Base-by-base conservation (phyloP, 2,888 invertebrate genomes). In the Sarcophaga rosellei region DNA sequence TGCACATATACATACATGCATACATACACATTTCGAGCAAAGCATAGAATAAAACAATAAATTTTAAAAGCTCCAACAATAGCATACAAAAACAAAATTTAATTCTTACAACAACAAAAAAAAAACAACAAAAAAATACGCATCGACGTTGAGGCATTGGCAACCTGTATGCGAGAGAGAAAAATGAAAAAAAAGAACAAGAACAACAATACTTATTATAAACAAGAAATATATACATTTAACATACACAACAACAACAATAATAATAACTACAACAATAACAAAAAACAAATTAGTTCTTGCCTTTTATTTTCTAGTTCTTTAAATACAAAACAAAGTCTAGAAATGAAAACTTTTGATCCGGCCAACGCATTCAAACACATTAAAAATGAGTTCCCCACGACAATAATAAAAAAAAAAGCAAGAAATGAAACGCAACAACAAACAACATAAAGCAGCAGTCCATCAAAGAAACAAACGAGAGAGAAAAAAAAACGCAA, bases 321-420 rank as follows among this genome's bases (percentile, higher is more conserved):
- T 53, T 53, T 53, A 4, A 53, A 53, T 53, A 53, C 12, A 53
- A 53, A 53, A 53, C 12, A 53, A 53, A 53, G 12, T 17, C 15
- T 4, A 53, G 53, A 53, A 17, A 15, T 1, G 15, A 53, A 53
- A 17, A 53, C 15, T 53, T 12, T 53, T 44, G 66, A 53, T 15
- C 53, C 47, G 53, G 44, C 72, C 59, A 78, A 83, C 80, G 83
- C 83, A 83, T 83, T n/a, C 65, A 62, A n/a, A n/a, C 57, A 63
- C 72, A 72, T 68, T 62, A 72, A 86, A 86, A 82, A 82, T 82
- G 79, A 86, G 80, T 83, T 86, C 79, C 59, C 21, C 17, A 65
- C 45, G 66, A 81, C 47, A 85, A 73, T 23, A 47, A 85, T 75
- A 20, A 78, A n/a, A 85, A 78, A 20, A 78, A n/a, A 47, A 69